These are phyloP conservation scores for Notodonta ziczac DNA, from an alignment of 2,888 invertebrate species.

Conservation along the genomic window DNA sequence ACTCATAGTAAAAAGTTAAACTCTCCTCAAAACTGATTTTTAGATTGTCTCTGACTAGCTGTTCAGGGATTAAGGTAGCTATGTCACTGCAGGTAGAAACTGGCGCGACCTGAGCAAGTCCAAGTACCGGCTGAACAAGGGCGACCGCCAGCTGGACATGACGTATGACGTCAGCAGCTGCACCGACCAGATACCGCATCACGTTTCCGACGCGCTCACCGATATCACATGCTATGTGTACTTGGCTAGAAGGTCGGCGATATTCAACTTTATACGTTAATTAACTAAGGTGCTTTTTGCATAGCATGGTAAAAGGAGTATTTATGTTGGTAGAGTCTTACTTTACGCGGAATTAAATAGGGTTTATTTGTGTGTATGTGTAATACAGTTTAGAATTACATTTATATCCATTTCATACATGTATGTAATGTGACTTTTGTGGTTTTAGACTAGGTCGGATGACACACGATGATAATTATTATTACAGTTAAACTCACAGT, in stretches of 20 bases:
- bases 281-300: neutral
- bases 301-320: neutral
- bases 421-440: too few species aligned
- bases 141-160: constrained; percentile 96
- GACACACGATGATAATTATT: too few species aligned
- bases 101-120: constrained; percentile 97
- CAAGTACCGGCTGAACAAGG: constrained; percentile 98
- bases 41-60: too few species aligned
- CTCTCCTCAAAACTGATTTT: too few species aligned
- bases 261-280: constrained; percentile 10
- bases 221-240: constrained; percentile 99
- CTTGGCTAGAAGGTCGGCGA: constrained; percentile 88
- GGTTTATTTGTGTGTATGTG: neutral
- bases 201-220: constrained; percentile 97
- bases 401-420: neutral
- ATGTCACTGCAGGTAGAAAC: constrained; percentile 78
- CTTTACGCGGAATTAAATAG: neutral
- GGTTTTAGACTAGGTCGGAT: too few species aligned
- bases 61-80: too few species aligned
- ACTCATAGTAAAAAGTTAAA: too few species aligned
- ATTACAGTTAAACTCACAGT: too few species aligned
- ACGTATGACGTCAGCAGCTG: constrained; percentile 88
- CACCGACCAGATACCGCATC: constrained; percentile 91
- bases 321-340: neutral
- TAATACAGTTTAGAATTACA: too few species aligned